phyloP scores from a whole-genome alignment of 1,140 invertebrate species.

The Meloidogyne hapla region DNA sequence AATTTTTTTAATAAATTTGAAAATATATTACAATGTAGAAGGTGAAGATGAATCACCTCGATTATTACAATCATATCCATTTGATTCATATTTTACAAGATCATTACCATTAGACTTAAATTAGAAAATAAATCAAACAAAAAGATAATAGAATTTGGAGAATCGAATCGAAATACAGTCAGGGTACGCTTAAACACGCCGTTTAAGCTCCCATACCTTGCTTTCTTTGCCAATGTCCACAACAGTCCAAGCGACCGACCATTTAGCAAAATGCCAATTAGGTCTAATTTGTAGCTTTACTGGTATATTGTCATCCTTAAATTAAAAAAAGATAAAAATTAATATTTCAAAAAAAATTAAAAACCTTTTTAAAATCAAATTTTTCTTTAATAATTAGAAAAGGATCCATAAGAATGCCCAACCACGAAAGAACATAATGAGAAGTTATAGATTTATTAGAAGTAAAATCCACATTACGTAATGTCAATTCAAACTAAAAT shows the following conservation, averaged over 20 bases:
- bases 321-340: not conserved
- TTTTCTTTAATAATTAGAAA: not conserved
- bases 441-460: not conserved
- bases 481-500: conserved; percentile 3
- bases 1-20: not conserved
- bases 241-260: not conserved
- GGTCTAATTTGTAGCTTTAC: not conserved
- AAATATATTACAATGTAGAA: not conserved
- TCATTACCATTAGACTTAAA: not conserved
- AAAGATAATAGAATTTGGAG: no score
- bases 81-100: not conserved
- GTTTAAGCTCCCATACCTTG: not conserved
- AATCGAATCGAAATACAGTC: no score
- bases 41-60: not conserved
- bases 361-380: not conserved
- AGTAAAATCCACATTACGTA: not conserved
- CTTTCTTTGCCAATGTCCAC: not conserved
- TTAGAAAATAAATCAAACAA: no score
- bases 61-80: not conserved
- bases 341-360: no score
- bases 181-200: no score
- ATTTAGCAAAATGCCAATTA: not conserved
- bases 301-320: not conserved
- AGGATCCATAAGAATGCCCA: not conserved
- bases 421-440: not conserved